Conservation (phyloP, 2,888 invertebrate species). For the Bugulina stolonifera region DNA sequence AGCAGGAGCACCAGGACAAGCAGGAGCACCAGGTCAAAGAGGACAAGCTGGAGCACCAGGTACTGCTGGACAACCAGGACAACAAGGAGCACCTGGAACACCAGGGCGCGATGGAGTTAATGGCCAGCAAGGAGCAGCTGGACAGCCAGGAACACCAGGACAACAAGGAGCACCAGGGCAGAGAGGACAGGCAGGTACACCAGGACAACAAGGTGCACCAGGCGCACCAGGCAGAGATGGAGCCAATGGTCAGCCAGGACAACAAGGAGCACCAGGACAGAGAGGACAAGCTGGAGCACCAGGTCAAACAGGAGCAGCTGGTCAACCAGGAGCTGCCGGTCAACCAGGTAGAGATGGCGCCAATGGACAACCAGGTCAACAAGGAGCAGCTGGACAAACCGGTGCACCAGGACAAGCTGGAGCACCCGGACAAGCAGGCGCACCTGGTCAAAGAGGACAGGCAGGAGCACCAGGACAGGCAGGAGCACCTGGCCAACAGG, state of each 20-base stretch:
- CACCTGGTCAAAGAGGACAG: not conserved
- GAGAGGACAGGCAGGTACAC: not conserved
- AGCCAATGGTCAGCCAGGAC: conserved; percentile 7
- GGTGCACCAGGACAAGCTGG: conserved; percentile 28
- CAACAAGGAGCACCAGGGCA: not conserved
- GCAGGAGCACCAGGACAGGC: conserved; percentile 8
- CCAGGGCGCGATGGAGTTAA: conserved; percentile 4
- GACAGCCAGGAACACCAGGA: conserved; percentile 2
- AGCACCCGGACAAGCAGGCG: conserved; percentile 22
- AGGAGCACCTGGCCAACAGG: not conserved
- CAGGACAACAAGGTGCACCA: conserved; percentile 23
- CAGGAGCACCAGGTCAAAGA: conserved; percentile 32
- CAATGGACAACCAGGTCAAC: not conserved
- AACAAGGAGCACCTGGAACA: conserved; percentile 23
- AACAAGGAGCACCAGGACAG: conserved; percentile 10
- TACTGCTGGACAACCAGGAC: conserved; percentile 38
- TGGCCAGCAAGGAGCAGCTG: conserved; percentile 27
- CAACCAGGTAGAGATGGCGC: not conserved
- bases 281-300: conserved; percentile 6
- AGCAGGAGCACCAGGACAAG: conserved; percentile 4
- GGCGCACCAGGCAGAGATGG: conserved; percentile 28
- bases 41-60: conserved; percentile 42
- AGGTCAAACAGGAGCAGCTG: conserved; percentile 23
- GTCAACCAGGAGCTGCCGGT: conserved; percentile 13
- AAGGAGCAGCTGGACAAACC: no score